Evolutionary conservation across 37 sponge, comb jelly and placozoan species (phyloP).

Genomic region (Tethya wilhelma): DNA sequence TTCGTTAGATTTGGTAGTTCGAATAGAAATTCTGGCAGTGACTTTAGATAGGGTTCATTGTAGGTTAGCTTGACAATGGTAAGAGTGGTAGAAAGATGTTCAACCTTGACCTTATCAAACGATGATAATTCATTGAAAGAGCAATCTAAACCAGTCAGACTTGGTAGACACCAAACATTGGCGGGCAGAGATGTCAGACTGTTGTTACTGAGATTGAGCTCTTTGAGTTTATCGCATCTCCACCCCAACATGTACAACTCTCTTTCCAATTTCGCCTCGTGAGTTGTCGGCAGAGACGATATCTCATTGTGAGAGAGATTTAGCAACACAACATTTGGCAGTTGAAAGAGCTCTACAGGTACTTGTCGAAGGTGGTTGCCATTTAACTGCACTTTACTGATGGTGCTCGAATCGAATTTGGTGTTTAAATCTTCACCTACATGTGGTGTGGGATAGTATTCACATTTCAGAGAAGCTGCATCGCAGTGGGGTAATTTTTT

Average conservation of each 20-base stretch:
- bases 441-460: too few relatives aligned
- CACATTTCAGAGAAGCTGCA: too few relatives aligned
- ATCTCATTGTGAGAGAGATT: slow-evolving; percentile 39
- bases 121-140: slow-evolving; percentile 16
- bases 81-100: neutral
- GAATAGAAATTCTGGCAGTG: slow-evolving; percentile 42
- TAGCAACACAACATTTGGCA: slow-evolving; percentile 28
- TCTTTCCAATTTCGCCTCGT: too few relatives aligned
- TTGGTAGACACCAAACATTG: slow-evolving; percentile 47
- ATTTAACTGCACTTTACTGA: slow-evolving; percentile 28
- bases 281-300: slow-evolving; percentile 9
- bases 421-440: too few relatives aligned
- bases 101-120: too few relatives aligned
- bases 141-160: slow-evolving; percentile 5
- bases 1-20: slow-evolving; percentile 12
- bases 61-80: slow-evolving; percentile 13
- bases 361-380: slow-evolving; percentile 31
- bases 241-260: neutral
- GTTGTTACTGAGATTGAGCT: slow-evolving; percentile 41
- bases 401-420: neutral
- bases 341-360: slow-evolving; percentile 46
- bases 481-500: slow-evolving; percentile 22
- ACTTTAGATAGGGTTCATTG: slow-evolving; percentile 13
- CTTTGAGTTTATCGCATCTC: slow-evolving; percentile 18
- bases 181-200: slow-evolving; percentile 26